phyloP scores from a whole-genome alignment of 2,797 vertebrate species.

The Lepilemur septentrionalis region DNA sequence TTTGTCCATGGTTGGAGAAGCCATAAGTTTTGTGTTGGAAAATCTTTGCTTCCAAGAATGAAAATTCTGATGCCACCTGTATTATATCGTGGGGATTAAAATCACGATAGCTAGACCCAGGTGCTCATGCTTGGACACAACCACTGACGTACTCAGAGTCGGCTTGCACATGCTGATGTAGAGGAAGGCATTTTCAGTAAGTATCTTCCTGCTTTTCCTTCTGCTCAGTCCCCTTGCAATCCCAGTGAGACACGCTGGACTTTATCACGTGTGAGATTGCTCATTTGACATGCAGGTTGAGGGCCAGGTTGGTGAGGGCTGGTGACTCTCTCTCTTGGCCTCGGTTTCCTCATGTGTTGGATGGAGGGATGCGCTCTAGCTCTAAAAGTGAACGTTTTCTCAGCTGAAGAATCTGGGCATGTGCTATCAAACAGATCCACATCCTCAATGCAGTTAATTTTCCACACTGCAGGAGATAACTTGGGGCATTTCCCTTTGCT shows the following conservation, averaged over 20 bases:
- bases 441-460: neutral
- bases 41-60: neutral
- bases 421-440: neutral
- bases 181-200: fast-evolving
- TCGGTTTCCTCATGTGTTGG: neutral
- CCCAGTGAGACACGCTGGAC: fast-evolving
- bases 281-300: neutral
- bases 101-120: too few relatives aligned
- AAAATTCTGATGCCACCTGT: neutral
- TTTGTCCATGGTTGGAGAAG: neutral
- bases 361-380: fast-evolving
- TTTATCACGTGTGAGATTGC: fast-evolving
- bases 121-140: neutral
- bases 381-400: fast-evolving
- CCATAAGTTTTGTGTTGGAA: neutral
- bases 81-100: neutral
- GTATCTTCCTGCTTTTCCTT: fast-evolving
- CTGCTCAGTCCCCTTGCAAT: fast-evolving
- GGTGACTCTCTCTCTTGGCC: neutral
- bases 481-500: neutral
- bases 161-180: neutral
- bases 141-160: too few relatives aligned
- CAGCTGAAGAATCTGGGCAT: fast-evolving
- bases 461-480: neutral
- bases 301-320: neutral